A percentile compares a stretch with the other conserved stretches of the same genome.
These are phyloP conservation scores for Dryomyza anilis DNA, from an alignment of 2,888 invertebrate species.

Conservation along the genomic window DNA sequence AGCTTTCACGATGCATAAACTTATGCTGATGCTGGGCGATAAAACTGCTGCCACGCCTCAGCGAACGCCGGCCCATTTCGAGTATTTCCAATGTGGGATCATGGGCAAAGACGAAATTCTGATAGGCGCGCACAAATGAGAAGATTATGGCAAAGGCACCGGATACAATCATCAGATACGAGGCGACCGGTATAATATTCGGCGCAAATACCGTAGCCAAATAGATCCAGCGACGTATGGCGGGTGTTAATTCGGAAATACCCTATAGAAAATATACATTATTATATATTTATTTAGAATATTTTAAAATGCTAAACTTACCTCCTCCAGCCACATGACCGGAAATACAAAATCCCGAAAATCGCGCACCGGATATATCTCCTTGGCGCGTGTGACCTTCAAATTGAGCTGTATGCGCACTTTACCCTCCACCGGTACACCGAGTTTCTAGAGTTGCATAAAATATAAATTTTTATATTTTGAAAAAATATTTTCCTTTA, in stretches of 20 bases:
- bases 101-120: slow-evolving; percentile 72
- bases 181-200: slow-evolving; percentile 70
- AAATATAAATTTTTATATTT: no score
- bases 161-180: slow-evolving; percentile 74
- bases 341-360: slow-evolving; percentile 84
- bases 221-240: slow-evolving; percentile 82
- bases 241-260: slow-evolving; percentile 76
- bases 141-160: slow-evolving; percentile 71
- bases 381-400: slow-evolving; percentile 75
- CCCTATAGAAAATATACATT: no score
- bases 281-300: not conserved
- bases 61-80: slow-evolving; percentile 75
- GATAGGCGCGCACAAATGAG: slow-evolving; percentile 76
- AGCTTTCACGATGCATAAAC: slow-evolving; percentile 54
- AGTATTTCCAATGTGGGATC: slow-evolving; percentile 74
- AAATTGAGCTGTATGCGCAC: slow-evolving; percentile 82
- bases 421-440: slow-evolving; percentile 82
- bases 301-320: slow-evolving; percentile 49
- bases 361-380: slow-evolving; percentile 73
- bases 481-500: not conserved
- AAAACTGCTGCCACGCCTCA: slow-evolving; percentile 67
- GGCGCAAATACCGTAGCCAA: slow-evolving; percentile 80
- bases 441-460: slow-evolving; percentile 71
- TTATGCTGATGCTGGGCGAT: slow-evolving; percentile 58
- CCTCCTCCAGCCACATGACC: slow-evolving; percentile 89